Evolutionary conservation across 2,113 vertebrate genomes (phyloP), one percentile per base, ranked within the genome.

Genomic region (Neogale vison): DNA sequence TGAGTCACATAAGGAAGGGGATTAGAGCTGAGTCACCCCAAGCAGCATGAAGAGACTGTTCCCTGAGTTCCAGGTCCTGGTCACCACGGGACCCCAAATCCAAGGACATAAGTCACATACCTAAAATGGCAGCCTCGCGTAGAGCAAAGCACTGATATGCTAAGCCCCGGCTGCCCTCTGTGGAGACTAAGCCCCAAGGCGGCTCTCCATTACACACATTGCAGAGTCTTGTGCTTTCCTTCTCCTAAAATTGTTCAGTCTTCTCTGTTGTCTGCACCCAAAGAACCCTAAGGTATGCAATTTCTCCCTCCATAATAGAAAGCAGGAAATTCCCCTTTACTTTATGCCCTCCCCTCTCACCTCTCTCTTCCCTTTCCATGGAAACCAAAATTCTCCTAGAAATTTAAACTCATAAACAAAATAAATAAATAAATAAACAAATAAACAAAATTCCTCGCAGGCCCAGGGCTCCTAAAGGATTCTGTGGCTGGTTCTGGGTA

Each of bases 371-470:
- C 13, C 42, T 34, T 65, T 42, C 14, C n/a, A 74, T 42, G 6
- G 29, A 95, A 97, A 31, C 29, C 10, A 77, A 90, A 76, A 88
- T 29, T 81, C 50, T 52, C 79, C 69, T 47, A 88, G 52, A 96
- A 93, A 93, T 63, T 29, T 52, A 83, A 86, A 89, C n/a, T 34
- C 13, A 92, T 1, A 57, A 10, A 86, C 1, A 47, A 4, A 69
- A 18, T 4, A 42, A 47, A 39, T 18, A 31, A 31, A 52, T 7
- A 31, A 31, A 52, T 7, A 9, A n/a, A 69, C 2, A 31, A 31
- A 52, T 7, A 9, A n/a, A 69, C 1, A 93, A 45, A n/a, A 17
- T 23, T 61, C 17, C 79, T 82, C 59, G 45, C 31, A 50, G 45
- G 55, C 20, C 12, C 61, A 63, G 50, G 39, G 15, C n/a, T 93